These are phyloP conservation scores for Pachyseris speciosa DNA, from an alignment of 64 coral and sea anemone genomes.

Conservation along the genomic window DNA sequence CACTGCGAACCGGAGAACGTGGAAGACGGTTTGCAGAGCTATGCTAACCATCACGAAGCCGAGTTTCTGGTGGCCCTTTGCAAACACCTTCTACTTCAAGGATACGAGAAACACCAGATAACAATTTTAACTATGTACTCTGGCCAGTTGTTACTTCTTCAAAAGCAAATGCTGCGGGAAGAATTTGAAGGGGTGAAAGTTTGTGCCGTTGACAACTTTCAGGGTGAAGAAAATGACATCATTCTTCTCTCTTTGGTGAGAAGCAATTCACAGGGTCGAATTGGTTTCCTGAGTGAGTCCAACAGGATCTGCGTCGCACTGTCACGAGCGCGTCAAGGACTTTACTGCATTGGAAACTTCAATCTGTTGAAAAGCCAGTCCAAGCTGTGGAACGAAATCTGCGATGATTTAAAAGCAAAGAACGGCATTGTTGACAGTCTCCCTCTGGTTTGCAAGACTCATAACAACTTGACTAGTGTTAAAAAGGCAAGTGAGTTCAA, in stretches of 20 bases:
- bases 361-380: conserved; percentile 3
- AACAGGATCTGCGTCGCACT: conserved; percentile 62
- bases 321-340: conserved; percentile 55
- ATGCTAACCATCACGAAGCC: conserved; percentile 84
- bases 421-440: conserved; percentile 20
- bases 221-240: conserved; percentile 89
- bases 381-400: conserved; percentile 66
- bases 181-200: conserved; percentile 72
- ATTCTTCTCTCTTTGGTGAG: conserved; percentile 83
- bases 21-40: conserved; percentile 67
- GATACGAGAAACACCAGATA: conserved; percentile 63
- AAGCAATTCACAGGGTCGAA: conserved; percentile 62
- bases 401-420: conserved; percentile 21
- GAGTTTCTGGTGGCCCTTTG: conserved; percentile 76
- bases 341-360: conserved; percentile 64
- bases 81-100: conserved; percentile 78
- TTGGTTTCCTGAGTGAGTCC: conserved; percentile 69
- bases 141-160: conserved; percentile 81
- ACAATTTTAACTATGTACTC: conserved; percentile 90
- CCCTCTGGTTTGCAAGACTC: conserved; percentile 38
- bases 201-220: conserved; percentile 83
- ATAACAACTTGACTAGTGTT: conserved; percentile 34
- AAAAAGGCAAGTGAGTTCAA: conserved; percentile 35
- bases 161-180: conserved; percentile 68
- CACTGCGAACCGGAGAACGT: conserved; percentile 53